A percentile compares a stretch with the other conserved stretches of the same genome.
Evolutionary conservation across 2,888 invertebrate species (phyloP).

Genomic region (Hirtodrosophila histrioides): DNA sequence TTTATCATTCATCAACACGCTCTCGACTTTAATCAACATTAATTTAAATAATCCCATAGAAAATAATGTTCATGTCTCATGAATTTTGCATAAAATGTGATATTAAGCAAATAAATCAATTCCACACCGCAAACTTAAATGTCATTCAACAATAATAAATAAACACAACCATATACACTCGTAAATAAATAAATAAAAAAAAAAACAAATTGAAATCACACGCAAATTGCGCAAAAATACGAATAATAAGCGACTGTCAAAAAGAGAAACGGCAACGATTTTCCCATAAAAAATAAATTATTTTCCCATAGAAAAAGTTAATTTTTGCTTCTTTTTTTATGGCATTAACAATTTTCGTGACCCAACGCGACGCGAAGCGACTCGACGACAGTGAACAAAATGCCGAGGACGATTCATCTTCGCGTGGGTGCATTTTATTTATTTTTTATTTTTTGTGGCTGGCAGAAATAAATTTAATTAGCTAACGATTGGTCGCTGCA

Average conservation of each 20-base stretch:
- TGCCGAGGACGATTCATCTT: conserved; percentile 54
- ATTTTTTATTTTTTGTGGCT: conserved; percentile 16
- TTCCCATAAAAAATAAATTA: conserved; percentile 55
- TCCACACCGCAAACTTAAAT: conserved; percentile 54
- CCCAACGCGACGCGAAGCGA: conserved; percentile 23
- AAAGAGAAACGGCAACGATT: conserved; percentile 47
- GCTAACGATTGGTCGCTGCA: conserved; percentile 44
- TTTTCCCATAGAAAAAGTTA: conserved; percentile 54
- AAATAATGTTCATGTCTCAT: conserved; percentile 30
- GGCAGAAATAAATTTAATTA: conserved; percentile 65
- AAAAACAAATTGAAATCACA: conserved; percentile 38
- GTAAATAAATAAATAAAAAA: conserved; percentile 17
- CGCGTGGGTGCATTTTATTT: conserved; percentile 44
- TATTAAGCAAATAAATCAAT: conserved; percentile 52
- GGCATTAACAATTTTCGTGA: conserved; percentile 57
- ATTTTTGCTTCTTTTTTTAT: conserved; percentile 28
- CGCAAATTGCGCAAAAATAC: conserved; percentile 45
- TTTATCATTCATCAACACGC: conserved; percentile 19
- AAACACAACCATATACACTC: conserved; percentile 24
- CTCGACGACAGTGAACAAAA: conserved; percentile 9
- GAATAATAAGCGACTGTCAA: conserved; percentile 43
- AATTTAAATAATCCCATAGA: conserved; percentile 40
- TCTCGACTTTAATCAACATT: conserved; percentile 26
- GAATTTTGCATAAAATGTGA: conserved; percentile 30
- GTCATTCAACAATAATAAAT: conserved; percentile 49